These are phyloP conservation scores for Ptiloglossa arizonensis DNA, from an alignment of 1,140 invertebrate genomes.

Conservation along the genomic window DNA sequence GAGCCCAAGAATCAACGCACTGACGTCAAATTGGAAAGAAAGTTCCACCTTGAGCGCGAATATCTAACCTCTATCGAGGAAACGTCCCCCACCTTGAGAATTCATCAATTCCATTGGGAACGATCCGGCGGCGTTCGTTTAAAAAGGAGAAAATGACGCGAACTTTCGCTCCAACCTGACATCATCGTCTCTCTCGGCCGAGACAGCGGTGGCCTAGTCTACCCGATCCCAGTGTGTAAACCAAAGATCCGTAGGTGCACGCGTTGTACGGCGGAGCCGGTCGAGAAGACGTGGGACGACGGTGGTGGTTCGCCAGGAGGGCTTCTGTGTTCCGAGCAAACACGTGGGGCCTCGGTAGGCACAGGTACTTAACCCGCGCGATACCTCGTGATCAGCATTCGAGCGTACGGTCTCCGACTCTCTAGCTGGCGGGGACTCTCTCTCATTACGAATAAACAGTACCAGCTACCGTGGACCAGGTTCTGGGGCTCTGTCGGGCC, in stretches of 20 bases:
- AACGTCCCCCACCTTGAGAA: no score
- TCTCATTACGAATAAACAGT: slow-evolving; percentile 73
- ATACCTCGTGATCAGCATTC: slow-evolving; percentile 59
- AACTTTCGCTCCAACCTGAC: not conserved
- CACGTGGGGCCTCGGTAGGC: slow-evolving; percentile 60
- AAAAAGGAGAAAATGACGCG: no score
- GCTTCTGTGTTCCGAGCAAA: slow-evolving; percentile 71
- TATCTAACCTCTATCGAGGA: no score
- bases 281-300: slow-evolving; percentile 50
- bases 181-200: not conserved
- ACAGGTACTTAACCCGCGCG: slow-evolving; percentile 63
- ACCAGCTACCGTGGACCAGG: slow-evolving; percentile 67
- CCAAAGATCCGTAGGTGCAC: not conserved
- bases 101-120: no score
- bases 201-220: not conserved
- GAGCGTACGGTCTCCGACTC: slow-evolving; percentile 7
- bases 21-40: no score
- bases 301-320: slow-evolving; percentile 29
- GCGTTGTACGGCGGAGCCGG: not conserved
- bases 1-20: no score
- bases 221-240: slow-evolving; percentile 2
- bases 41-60: no score
- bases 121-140: no score
- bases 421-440: not conserved
- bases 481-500: slow-evolving; percentile 8